A percentile compares a stretch with the other conserved stretches of the same genome.
Evolutionary conservation across 2,797 vertebrate genomes (phyloP).

Genomic region (Liparis tanakae): DNA sequence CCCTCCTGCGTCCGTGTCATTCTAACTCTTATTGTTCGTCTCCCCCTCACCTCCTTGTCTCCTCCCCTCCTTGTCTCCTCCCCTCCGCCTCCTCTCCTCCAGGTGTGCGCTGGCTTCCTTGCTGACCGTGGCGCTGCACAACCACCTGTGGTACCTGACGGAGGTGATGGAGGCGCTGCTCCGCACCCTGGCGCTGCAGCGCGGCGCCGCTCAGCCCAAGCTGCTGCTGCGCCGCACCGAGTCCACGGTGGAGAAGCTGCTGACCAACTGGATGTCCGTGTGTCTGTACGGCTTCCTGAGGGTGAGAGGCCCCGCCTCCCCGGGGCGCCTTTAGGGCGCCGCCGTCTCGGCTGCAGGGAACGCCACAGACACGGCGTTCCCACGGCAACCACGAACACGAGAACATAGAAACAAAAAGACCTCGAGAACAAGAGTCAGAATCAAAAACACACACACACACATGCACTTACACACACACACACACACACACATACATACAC

Average conservation of each 20-base stretch:
- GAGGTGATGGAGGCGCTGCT: conserved; percentile 91
- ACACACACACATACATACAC: no score
- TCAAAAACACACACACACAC: no score
- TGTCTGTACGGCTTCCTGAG: conserved; percentile 96
- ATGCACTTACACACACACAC: no score
- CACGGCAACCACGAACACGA: no score
- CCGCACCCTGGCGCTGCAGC: conserved; percentile 89
- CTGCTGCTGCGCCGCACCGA: conserved; percentile 92
- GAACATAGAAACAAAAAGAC: no score
- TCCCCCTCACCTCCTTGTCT: no score
- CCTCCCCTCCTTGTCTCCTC: neutral
- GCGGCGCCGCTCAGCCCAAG: conserved; percentile 90
- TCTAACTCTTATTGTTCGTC: no score
- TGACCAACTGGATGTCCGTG: conserved; percentile 98
- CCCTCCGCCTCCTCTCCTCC: neutral
- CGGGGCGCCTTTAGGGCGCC: no score
- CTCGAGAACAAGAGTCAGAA: no score
- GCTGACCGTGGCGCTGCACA: conserved; percentile 92
- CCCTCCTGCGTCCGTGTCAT: no score
- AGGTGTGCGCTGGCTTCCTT: conserved; percentile 93
- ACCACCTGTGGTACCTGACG: conserved; percentile 91
- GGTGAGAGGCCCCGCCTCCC: conserved; percentile 22
- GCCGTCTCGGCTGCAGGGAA: no score
- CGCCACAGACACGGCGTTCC: no score
- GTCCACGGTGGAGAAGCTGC: conserved; percentile 93